A percentile compares a stretch with the other conserved stretches of the same genome.
Evolutionary conservation across 2,113 vertebrate genomes (phyloP).

Genomic region (Petrocephalus microphthalmus): DNA sequence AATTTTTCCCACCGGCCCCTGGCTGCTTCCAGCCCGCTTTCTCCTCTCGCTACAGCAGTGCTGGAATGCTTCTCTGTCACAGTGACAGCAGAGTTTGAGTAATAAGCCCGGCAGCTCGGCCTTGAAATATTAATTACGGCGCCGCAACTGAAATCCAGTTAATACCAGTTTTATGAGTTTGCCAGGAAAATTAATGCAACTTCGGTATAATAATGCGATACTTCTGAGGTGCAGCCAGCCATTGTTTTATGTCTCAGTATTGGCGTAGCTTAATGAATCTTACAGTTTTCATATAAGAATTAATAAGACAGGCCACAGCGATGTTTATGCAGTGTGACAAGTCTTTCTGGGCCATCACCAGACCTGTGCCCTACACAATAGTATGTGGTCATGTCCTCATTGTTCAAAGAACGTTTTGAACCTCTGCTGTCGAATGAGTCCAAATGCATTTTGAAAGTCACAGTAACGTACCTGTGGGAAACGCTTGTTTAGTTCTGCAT

Average conservation of each 20-base stretch:
- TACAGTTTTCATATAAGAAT: neutral
- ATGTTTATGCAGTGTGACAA: neutral
- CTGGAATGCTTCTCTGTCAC: conserved; percentile 52
- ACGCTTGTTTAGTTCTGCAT: neutral
- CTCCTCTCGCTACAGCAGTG: conserved; percentile 28
- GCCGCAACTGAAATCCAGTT: conserved; percentile 50
- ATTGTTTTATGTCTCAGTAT: conserved; percentile 25
- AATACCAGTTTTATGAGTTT: conserved; percentile 40
- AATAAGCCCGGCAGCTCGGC: conserved; percentile 46
- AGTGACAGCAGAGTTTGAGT: conserved; percentile 50
- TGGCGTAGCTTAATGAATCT: conserved; percentile 20
- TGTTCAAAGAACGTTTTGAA: neutral
- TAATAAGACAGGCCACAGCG: neutral
- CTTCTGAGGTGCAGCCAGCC: conserved; percentile 18
- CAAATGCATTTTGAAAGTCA: neutral
- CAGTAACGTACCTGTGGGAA: neutral
- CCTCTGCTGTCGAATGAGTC: neutral
- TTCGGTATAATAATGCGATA: conserved; percentile 32
- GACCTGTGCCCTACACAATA: neutral
- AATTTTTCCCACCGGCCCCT: conserved; percentile 34
- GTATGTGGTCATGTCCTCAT: neutral
- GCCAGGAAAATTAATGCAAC: conserved; percentile 42
- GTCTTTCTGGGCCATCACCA: neutral
- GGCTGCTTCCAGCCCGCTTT: conserved; percentile 22
- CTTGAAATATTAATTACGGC: conserved; percentile 57